These are phyloP conservation scores for Drosophila repleta DNA, from an alignment of 1,140 invertebrate genomes.

Conservation along the genomic window DNA sequence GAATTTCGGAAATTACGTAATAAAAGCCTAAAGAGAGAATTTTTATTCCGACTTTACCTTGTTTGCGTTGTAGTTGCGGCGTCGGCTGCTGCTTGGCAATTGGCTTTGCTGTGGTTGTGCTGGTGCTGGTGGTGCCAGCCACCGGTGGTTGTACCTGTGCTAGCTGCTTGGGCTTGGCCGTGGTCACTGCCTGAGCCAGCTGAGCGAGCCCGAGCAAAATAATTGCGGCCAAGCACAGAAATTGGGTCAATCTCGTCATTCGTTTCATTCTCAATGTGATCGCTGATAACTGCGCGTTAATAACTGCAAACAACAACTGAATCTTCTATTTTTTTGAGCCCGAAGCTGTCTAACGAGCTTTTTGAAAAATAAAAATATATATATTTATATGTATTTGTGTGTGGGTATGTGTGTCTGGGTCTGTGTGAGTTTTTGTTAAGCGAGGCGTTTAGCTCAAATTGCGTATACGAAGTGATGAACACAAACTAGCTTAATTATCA, in stretches of 20 bases:
- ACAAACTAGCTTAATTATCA: conserved; percentile 52
- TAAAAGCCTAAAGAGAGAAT: neutral
- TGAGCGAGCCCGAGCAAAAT: conserved; percentile 47
- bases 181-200: conserved; percentile 45
- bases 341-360: conserved; percentile 16
- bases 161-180: conserved; percentile 40
- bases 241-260: conserved; percentile 50
- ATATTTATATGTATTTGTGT: neutral
- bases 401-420: conserved; percentile 2
- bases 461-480: conserved; percentile 54
- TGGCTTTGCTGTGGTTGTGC: conserved; percentile 22
- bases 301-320: conserved; percentile 58
- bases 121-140: conserved; percentile 5
- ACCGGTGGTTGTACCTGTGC: conserved; percentile 18
- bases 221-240: conserved; percentile 45
- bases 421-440: conserved; percentile 43
- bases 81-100: conserved; percentile 7
- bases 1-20: neutral
- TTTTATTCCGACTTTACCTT: neutral
- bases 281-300: conserved; percentile 53
- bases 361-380: conserved; percentile 10
- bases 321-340: conserved; percentile 33
- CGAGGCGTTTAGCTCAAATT: conserved; percentile 57
- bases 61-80: conserved; percentile 16
- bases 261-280: conserved; percentile 37